Conservation (phyloP, 2,113 vertebrate genomes). For the Ailurus styani region DNA sequence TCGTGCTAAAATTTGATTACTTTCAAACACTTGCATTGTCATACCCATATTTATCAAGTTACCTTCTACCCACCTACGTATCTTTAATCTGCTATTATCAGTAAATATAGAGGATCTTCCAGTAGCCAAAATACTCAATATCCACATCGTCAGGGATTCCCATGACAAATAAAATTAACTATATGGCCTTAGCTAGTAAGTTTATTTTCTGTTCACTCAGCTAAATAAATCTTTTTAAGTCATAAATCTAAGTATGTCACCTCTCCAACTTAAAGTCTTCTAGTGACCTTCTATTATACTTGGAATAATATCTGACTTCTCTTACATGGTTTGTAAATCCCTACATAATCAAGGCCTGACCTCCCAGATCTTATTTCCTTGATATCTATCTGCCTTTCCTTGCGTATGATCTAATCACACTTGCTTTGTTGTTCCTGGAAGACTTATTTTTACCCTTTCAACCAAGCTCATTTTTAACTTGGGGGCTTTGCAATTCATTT, state of each 20-base stretch:
- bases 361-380: background rate
- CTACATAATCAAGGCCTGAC: background rate
- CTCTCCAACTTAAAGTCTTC: background rate
- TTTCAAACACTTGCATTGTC: background rate
- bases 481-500: background rate
- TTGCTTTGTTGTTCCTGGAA: background rate
- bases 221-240: background rate
- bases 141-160: too few species aligned
- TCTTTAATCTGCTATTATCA: background rate
- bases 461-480: background rate
- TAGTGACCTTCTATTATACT: background rate
- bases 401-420: background rate
- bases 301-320: background rate
- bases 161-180: background rate
- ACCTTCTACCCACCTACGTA: background rate
- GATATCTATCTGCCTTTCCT: background rate
- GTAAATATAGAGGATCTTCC: background rate
- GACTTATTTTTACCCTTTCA: background rate
- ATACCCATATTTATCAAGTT: background rate
- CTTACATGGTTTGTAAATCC: background rate
- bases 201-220: background rate
- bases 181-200: background rate
- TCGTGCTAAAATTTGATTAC: background rate
- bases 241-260: background rate
- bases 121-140: background rate